Percentiles rank a stretch among this genome's conserved stretches.
These are phyloP conservation scores for Aplodontia rufa DNA, from an alignment of 2,113 vertebrate genomes.

Conservation along the genomic window DNA sequence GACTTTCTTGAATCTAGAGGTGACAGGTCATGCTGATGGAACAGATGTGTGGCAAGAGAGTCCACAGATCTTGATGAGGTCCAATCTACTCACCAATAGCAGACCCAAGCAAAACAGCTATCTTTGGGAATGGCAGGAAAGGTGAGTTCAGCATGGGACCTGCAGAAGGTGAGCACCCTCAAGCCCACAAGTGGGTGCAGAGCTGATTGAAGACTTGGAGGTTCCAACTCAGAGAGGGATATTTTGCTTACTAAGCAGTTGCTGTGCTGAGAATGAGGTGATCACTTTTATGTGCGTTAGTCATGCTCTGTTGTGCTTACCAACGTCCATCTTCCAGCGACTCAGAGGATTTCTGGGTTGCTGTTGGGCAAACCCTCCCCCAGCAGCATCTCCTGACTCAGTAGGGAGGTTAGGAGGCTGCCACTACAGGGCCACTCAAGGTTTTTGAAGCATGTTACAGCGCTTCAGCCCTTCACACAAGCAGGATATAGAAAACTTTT, in stretches of 20 bases:
- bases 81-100: neutral
- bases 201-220: neutral
- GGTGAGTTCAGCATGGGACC: neutral
- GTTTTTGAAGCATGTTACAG: neutral
- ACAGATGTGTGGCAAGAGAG: neutral
- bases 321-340: neutral
- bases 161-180: neutral
- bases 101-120: neutral
- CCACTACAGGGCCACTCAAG: too few species aligned
- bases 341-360: neutral
- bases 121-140: too few species aligned
- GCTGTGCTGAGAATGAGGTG: neutral
- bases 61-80: neutral
- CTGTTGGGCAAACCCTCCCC: neutral
- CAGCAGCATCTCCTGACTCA: neutral
- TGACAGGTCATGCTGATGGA: neutral
- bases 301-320: constrained; percentile 41
- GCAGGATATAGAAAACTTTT: neutral
- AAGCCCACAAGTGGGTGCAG: neutral
- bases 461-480: neutral
- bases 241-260: neutral
- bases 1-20: neutral
- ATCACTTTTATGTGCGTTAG: constrained; percentile 26
- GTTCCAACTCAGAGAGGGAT: neutral
- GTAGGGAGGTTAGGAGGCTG: neutral